These are phyloP conservation scores for Rhinopithecus roxellana DNA, from an alignment of 2,113 vertebrate genomes.

Conservation along the genomic window DNA sequence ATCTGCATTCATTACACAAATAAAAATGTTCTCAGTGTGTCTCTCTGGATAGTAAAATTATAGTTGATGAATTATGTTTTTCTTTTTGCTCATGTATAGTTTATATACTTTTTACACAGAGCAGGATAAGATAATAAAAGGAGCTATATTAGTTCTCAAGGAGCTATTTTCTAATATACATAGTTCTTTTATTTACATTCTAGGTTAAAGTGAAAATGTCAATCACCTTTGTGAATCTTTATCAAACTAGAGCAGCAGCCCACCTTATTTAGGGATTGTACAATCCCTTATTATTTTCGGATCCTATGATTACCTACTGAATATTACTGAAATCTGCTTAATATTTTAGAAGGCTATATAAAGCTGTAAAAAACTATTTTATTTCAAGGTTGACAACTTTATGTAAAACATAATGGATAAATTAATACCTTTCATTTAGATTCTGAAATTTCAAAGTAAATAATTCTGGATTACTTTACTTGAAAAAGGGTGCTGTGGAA, in stretches of 20 bases:
- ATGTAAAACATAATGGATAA: constrained; percentile 15
- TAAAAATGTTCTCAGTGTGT: background rate
- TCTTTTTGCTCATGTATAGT: background rate
- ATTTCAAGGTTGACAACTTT: background rate
- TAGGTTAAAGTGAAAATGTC: constrained; percentile 27
- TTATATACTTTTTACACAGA: background rate
- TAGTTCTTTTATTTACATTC: background rate
- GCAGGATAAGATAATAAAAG: background rate
- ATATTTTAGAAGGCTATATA: background rate
- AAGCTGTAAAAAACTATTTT: background rate
- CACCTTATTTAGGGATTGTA: background rate
- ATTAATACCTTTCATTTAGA: background rate
- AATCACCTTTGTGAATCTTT: background rate
- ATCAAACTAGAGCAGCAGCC: background rate
- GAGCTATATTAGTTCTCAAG: background rate
- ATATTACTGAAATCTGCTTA: background rate
- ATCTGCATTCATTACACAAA: background rate
- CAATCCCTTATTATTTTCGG: background rate
- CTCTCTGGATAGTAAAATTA: background rate
- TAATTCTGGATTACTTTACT: background rate
- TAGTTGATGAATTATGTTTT: background rate
- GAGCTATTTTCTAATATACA: background rate
- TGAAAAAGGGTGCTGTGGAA: background rate
- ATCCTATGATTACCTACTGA: background rate
- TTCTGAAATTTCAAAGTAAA: constrained; percentile 16